phyloP scores from a whole-genome alignment of 1,140 invertebrate species.

The Diorhabda sublineata region DNA sequence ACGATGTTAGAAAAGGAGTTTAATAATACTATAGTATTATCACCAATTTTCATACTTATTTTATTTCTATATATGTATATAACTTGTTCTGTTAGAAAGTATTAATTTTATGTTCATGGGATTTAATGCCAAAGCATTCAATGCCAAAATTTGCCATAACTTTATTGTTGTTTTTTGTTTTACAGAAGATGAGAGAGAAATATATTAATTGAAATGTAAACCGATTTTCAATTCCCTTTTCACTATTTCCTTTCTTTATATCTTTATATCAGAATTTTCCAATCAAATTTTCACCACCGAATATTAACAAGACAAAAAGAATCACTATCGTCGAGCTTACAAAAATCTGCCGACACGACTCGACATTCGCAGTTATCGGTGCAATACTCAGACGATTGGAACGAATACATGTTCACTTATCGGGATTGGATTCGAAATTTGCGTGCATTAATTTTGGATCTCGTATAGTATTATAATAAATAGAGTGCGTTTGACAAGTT shows the following conservation, averaged over 20 bases:
- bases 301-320: too few relatives aligned
- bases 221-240: constrained; percentile 5
- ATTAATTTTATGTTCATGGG: constrained; percentile 38
- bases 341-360: too few relatives aligned
- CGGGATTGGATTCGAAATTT: too few relatives aligned
- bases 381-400: too few relatives aligned
- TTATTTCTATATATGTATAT: constrained; percentile 25
- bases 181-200: constrained; percentile 32
- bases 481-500: too few relatives aligned
- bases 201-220: constrained; percentile 18
- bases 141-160: constrained; percentile 48
- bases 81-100: constrained; percentile 29
- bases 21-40: constrained; percentile 34
- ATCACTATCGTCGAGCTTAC: too few relatives aligned
- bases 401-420: too few relatives aligned
- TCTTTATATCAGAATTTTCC: neutral
- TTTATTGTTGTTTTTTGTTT: constrained; percentile 46
- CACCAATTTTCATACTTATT: constrained; percentile 25
- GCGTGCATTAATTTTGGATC: too few relatives aligned
- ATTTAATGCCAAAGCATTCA: constrained; percentile 49
- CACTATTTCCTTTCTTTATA: neutral
- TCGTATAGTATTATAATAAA: too few relatives aligned
- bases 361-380: too few relatives aligned
- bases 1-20: constrained; percentile 33
- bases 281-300: too few relatives aligned